A percentile compares a stretch with the other conserved stretches of the same genome.
Evolutionary conservation across 2,113 vertebrate species (phyloP).

Genomic region (Python bivittatus): DNA sequence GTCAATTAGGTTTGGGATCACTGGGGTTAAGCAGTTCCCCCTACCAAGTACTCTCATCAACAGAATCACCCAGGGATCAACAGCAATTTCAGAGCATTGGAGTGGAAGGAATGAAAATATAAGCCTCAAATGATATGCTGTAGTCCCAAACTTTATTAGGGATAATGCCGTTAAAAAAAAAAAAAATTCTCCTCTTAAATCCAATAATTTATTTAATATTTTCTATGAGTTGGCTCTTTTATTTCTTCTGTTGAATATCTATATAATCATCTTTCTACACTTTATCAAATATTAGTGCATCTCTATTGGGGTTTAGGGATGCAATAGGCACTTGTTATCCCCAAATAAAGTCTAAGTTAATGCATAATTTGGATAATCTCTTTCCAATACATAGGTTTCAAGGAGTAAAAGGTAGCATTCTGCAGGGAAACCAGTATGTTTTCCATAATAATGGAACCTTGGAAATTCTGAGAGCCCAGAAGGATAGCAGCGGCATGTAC

Average conservation of each 20-base stretch:
- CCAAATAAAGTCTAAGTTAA: not conserved
- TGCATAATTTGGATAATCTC: constrained; percentile 18
- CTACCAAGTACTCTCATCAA: not conserved
- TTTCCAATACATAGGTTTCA: constrained; percentile 85
- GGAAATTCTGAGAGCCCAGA: constrained; percentile 85
- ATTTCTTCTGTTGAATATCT: not conserved
- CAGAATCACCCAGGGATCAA: not conserved
- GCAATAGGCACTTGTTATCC: not conserved
- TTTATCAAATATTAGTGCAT: not conserved
- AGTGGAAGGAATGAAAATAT: not conserved
- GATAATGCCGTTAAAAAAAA: not conserved
- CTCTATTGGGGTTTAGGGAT: not conserved
- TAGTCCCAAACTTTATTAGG: not conserved
- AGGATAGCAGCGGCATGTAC: constrained; percentile 83
- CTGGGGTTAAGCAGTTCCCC: not conserved
- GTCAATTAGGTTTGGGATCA: not conserved
- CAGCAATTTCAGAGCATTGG: not conserved
- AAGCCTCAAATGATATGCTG: not conserved
- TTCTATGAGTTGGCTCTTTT: not conserved
- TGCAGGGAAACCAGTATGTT: constrained; percentile 82
- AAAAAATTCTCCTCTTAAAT: not conserved
- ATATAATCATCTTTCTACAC: not conserved
- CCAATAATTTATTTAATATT: not conserved
- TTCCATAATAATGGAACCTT: constrained; percentile 91
- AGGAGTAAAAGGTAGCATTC: constrained; percentile 81